Base-by-base conservation (phyloP, 2,888 invertebrate genomes). In the Sarcophaga caerulescens region DNA sequence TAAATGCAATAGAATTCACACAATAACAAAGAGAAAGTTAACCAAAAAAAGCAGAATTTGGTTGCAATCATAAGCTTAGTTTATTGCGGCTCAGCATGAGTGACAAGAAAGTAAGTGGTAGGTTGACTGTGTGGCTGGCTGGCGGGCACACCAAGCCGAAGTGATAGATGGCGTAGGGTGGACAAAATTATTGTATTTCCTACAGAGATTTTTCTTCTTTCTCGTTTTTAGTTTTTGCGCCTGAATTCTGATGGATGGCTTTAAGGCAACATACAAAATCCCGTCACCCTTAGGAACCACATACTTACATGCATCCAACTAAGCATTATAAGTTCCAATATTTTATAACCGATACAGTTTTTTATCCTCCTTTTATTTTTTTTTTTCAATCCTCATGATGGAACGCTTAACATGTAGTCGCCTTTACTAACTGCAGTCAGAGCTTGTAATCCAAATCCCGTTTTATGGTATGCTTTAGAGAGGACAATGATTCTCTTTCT, bases 141-240 rank as follows among this genome's bases (percentile, higher is more conserved):
- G 63, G 52, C 59, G 68, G 76, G 21, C 71, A 68, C 68, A 11
- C 3, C 70, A 60, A 69, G 74, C 65, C 63, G 45, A 82, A 65
- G 45, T 83, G 85, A 82, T 76, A 68, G 73, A 83, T 83, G 80
- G 68, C 80, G 76, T 83, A 83, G 85, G 82, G 85, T 85, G 85
- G 82, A 85, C 83, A 80, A 85, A 85, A 77, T 80, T 19, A 45
- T 59, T 47, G 47, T 47, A 2, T 47, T 47, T 47, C 0, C 14
- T 14, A 47, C 11, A 11, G 6, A 35, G 6, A 35, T 35, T 35
- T 6, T 35, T 35, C 6, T 6, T 35, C 23, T 77, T 79, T 57
- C 12, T 21, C 12, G 3, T 12, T 19, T 4, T 35, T 45, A 17
- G 35, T 79, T 71, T 52, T 73, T 47, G 45, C 6, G 71, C 19